These are phyloP conservation scores for Doris montereyensis DNA, from an alignment of 2,888 invertebrate species.

Conservation along the genomic window DNA sequence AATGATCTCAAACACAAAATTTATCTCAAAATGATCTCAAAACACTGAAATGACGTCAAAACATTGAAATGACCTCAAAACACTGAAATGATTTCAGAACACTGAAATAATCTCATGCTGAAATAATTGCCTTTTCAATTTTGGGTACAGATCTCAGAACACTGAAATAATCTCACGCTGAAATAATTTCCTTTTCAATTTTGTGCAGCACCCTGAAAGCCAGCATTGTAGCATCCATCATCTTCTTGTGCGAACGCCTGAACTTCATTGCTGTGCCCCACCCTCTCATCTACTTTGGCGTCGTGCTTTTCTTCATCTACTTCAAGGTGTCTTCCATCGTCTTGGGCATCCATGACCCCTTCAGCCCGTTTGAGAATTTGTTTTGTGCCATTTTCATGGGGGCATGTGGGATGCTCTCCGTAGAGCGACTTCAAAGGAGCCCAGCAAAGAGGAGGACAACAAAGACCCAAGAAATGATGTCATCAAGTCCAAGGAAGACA, in stretches of 20 bases:
- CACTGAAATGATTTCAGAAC: too few species aligned
- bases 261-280: conserved; percentile 97
- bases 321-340: conserved; percentile 96
- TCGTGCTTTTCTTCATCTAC: conserved; percentile 97
- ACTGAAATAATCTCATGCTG: too few species aligned
- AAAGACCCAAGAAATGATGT: conserved; percentile 56
- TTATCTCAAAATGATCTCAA: too few species aligned
- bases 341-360: conserved; percentile 97
- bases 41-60: too few species aligned
- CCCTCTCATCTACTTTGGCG: conserved; percentile 96
- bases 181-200: not conserved
- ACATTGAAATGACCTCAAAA: too few species aligned
- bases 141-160: too few species aligned
- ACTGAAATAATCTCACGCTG: too few species aligned
- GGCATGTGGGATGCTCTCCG: conserved; percentile 98
- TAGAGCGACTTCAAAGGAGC: conserved; percentile 81
- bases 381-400: conserved; percentile 92
- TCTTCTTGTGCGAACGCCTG: conserved; percentile 97
- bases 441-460: conserved; percentile 56
- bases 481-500: conserved; percentile 65
- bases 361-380: conserved; percentile 98
- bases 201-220: conserved; percentile 93
- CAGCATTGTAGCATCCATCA: conserved; percentile 92
- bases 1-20: too few species aligned
- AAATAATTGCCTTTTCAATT: too few species aligned